Evolutionary conservation across 2,888 invertebrate genomes (phyloP).

Genomic region (Microctonus aethiopoides): DNA sequence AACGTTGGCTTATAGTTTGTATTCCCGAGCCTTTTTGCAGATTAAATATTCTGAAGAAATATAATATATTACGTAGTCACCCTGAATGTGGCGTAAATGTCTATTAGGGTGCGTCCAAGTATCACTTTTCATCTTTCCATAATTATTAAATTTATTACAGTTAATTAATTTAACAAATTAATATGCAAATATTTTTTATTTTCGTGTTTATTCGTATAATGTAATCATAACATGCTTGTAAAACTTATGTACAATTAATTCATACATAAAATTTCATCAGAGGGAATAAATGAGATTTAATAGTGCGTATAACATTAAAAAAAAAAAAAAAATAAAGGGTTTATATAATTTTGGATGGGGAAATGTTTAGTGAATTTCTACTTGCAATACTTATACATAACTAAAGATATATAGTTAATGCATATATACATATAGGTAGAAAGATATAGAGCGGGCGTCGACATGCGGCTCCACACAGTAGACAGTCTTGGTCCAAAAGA

Average conservation of each 20-base stretch:
- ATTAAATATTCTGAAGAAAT: constrained; percentile 41
- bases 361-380: background rate
- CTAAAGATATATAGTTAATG: background rate
- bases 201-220: constrained; percentile 4
- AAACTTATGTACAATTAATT: too few relatives aligned
- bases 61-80: constrained; percentile 2
- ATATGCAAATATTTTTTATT: background rate
- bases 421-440: constrained; percentile 1
- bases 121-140: background rate
- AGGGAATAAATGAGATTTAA: too few relatives aligned
- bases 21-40: constrained; percentile 44
- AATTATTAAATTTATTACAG: background rate
- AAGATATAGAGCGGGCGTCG: constrained; percentile 9
- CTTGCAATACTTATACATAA: background rate
- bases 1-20: constrained; percentile 44
- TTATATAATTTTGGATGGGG: background rate
- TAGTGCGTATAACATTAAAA: too few relatives aligned
- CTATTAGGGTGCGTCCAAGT: constrained; percentile 1
- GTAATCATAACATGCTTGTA: too few relatives aligned
- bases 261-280: too few relatives aligned
- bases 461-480: constrained; percentile 32
- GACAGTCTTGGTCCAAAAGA: constrained; percentile 55
- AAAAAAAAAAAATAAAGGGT: too few relatives aligned
- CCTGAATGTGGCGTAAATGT: background rate
- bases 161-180: background rate